These are phyloP conservation scores for Muscicapa striata DNA, from an alignment of 2,797 vertebrate species.

Conservation along the genomic window DNA sequence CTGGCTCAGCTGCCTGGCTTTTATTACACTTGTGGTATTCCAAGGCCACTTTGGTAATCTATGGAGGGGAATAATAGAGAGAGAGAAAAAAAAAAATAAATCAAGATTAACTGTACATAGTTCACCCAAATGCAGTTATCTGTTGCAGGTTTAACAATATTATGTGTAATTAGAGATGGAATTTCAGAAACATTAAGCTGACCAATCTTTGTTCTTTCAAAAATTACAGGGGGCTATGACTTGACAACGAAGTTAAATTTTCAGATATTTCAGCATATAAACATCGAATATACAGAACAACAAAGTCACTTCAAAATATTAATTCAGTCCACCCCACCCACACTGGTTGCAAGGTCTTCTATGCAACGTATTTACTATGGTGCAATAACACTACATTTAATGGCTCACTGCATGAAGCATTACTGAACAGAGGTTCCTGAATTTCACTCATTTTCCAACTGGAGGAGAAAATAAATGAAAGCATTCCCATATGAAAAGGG, in stretches of 20 bases:
- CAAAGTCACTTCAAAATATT: background rate
- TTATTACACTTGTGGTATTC: conserved; percentile 89
- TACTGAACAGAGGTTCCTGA: background rate
- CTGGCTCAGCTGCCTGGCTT: conserved; percentile 61
- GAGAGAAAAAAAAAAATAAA: background rate
- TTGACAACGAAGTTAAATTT: background rate
- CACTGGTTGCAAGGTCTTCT: background rate
- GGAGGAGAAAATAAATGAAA: background rate
- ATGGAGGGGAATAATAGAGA: background rate
- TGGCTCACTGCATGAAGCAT: background rate
- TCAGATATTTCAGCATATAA: background rate
- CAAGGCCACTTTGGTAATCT: conserved; percentile 90
- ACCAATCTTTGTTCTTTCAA: background rate
- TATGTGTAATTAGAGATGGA: background rate
- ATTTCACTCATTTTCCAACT: background rate
- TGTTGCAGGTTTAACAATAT: background rate
- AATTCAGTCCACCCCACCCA: background rate
- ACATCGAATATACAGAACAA: background rate
- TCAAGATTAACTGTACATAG: background rate
- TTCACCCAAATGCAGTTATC: background rate
- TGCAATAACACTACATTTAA: background rate
- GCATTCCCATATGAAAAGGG: background rate
- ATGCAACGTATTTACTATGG: background rate
- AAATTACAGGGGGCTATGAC: background rate
- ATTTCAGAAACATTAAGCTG: background rate